Evolutionary conservation across 2,113 vertebrate species (phyloP), one percentile per base, ranked within the genome.

Genomic region (Bettongia penicillata): DNA sequence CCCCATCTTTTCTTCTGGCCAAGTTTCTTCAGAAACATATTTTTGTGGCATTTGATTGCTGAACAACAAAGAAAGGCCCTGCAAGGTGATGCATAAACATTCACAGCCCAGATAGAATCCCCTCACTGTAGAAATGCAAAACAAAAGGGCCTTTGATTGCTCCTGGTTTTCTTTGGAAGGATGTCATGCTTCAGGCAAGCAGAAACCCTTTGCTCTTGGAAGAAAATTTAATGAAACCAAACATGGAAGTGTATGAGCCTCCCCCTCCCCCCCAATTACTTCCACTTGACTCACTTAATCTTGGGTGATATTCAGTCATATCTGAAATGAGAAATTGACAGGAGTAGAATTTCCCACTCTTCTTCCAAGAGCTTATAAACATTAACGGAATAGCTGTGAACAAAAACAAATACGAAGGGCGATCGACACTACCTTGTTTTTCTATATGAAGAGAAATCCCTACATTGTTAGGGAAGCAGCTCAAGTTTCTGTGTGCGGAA

Each of bases 261-360:
- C 96, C 97, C 95, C 93, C 95, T 93, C 92, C 57, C n/a, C 96
- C 94, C 94, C 98, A 94, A 98, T 98, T 98, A 98, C 92, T 98
- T 98, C 95, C 97, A 94, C 94, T 98, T 98, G 95, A 97, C 94
- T 98, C 50, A 89, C 94, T 98, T 98, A 98, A 97, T 98, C 97
- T 97, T 96, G 90, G 48, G 37, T 31, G 92, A 98, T 98, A 98
- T 96, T 98, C 97, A 97, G 91, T 98, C 96, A 93, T 98, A 96
- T 97, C 90, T 97, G 94, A 98, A 98, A 97, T 97, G 92, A 97
- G 97, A 98, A 97, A 97, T 98, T 98, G 95, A 96, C 10, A 51
- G 92, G 97, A 97, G 31, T 97, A 97, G 97, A 98, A 97, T 98
- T 98, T 98, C 95, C 16, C 8, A 97, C 93, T 89, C 61, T 97